Evolutionary conservation across 2,113 vertebrate genomes (phyloP).

Genomic region (Myiopsitta monachus): DNA sequence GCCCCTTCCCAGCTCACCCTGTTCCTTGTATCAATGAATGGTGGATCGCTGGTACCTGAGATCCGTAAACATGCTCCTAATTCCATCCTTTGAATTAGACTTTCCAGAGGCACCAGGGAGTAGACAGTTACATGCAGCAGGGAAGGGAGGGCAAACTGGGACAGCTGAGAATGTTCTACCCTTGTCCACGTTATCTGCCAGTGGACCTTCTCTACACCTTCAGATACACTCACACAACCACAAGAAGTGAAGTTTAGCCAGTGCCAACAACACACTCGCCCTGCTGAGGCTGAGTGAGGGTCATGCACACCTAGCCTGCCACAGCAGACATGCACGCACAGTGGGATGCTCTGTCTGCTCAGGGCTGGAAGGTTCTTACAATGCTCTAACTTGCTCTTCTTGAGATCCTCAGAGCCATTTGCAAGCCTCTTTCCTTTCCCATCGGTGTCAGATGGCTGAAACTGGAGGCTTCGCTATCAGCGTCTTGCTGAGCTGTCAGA

Average conservation of each 20-base stretch:
- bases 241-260: neutral
- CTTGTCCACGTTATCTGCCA: rapidly evolving
- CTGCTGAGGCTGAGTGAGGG: neutral
- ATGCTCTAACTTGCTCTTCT: neutral
- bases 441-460: rapidly evolving
- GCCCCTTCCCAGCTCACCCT: neutral
- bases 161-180: neutral
- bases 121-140: neutral
- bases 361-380: neutral
- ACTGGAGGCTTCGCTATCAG: neutral
- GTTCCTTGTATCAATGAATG: neutral
- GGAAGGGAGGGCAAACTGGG: neutral
- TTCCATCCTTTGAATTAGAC: neutral
- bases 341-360: neutral
- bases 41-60: neutral
- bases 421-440: neutral
- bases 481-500: neutral
- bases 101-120: neutral
- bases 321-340: neutral
- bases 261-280: neutral
- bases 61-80: neutral
- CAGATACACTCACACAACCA: neutral
- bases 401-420: neutral
- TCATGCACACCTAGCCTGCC: no score
- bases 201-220: neutral